Conservation (phyloP, 2,888 invertebrate genomes). For the Epinotia nisella region DNA sequence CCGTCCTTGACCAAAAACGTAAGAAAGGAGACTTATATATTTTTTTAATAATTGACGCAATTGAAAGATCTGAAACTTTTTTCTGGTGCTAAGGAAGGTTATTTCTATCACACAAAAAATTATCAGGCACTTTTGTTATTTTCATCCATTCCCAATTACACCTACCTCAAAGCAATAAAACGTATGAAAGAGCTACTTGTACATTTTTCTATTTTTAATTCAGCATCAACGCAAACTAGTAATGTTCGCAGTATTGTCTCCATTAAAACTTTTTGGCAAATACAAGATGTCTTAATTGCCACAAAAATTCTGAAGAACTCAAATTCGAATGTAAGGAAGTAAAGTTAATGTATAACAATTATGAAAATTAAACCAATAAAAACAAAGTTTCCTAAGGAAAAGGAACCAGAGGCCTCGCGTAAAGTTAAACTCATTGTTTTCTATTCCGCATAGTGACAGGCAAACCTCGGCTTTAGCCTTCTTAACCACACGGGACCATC, state of each 20-base stretch:
- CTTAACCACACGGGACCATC: slow-evolving; percentile 37
- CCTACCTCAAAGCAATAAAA: too few relatives aligned
- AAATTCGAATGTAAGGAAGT: background rate
- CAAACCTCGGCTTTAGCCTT: slow-evolving; percentile 28
- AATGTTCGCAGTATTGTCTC: background rate
- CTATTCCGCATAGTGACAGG: slow-evolving; percentile 41
- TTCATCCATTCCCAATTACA: too few relatives aligned
- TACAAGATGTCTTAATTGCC: background rate
- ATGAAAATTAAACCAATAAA: slow-evolving; percentile 3
- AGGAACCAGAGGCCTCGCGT: slow-evolving; percentile 23
- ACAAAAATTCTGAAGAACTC: background rate
- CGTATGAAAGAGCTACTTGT: too few relatives aligned
- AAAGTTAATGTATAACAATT: background rate
- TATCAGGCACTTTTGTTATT: too few relatives aligned
- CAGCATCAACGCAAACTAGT: too few relatives aligned
- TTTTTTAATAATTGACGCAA: too few relatives aligned
- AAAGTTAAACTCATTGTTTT: slow-evolving; percentile 24
- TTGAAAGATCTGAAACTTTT: too few relatives aligned
- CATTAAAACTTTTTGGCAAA: background rate
- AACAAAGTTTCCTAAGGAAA: slow-evolving; percentile 14
- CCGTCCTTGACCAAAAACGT: too few relatives aligned
- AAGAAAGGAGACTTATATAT: too few relatives aligned
- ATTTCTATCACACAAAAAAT: too few relatives aligned
- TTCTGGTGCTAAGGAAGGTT: too few relatives aligned
- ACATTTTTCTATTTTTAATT: too few relatives aligned